phyloP scores from a whole-genome alignment of 2,888 invertebrate species.

The Aquatica leii region DNA sequence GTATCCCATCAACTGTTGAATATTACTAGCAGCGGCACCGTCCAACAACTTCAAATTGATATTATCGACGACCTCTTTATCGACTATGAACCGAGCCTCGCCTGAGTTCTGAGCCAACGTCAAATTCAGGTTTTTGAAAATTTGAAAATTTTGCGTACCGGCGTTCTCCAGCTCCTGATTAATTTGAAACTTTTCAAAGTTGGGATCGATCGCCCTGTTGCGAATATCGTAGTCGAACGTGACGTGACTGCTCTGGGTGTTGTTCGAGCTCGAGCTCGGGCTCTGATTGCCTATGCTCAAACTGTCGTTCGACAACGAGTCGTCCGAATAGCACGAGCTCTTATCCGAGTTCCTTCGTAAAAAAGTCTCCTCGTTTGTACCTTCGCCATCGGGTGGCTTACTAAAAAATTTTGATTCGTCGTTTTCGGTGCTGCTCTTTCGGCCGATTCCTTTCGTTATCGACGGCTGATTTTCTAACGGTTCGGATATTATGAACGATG shows the following conservation, averaged over 20 bases:
- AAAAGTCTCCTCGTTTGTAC: conserved; percentile 55
- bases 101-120: conserved; percentile 35
- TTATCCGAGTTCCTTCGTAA: conserved; percentile 74
- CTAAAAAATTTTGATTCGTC: conserved; percentile 44
- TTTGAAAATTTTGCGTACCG: conserved; percentile 53
- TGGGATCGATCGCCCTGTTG: conserved; percentile 48
- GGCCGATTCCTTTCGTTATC: conserved; percentile 74
- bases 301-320: conserved; percentile 75
- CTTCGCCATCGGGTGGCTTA: conserved; percentile 37
- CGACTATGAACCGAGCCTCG: conserved; percentile 30
- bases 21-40: conserved; percentile 11
- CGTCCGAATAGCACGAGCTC: conserved; percentile 75
- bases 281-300: conserved; percentile 58
- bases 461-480: conserved; percentile 80
- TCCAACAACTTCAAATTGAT: conserved; percentile 20
- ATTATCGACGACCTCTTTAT: conserved; percentile 24
- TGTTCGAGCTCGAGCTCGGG: conserved; percentile 58
- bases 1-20: conserved; percentile 30
- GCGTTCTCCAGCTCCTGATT: conserved; percentile 54
- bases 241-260: conserved; percentile 56
- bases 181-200: conserved; percentile 53
- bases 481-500: conserved; percentile 76
- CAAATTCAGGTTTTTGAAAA: conserved; percentile 54
- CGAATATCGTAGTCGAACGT: conserved; percentile 52
- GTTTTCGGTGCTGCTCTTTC: conserved; percentile 71